Conservation (phyloP, 2,113 vertebrate species). For the Sinocyclocheilus rhinocerous region DNA sequence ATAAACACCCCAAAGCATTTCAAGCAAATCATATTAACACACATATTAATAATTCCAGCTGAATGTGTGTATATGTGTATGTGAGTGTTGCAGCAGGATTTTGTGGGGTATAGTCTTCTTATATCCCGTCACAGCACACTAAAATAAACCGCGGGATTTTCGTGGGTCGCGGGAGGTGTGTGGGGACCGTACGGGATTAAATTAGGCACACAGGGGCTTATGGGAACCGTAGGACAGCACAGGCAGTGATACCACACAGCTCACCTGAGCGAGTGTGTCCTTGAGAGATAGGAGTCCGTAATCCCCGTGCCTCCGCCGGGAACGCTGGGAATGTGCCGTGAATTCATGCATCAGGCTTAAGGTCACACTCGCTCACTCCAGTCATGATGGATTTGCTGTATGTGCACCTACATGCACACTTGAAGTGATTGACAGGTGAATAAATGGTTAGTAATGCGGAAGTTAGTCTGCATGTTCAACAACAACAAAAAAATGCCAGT, state of each 20-base stretch:
- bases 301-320: conserved; percentile 31
- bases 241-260: conserved; percentile 6
- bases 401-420: background rate
- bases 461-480: background rate
- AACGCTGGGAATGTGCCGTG: background rate
- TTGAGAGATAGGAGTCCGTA: conserved; percentile 48
- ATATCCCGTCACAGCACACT: background rate
- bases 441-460: background rate
- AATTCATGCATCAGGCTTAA: conserved; percentile 42
- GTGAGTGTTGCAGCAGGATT: background rate
- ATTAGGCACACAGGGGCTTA: conserved; percentile 16
- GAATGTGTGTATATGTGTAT: background rate
- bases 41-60: conserved; percentile 1
- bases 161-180: background rate
- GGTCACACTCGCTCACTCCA: background rate
- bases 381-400: conserved; percentile 19
- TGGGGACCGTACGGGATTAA: conserved; percentile 18
- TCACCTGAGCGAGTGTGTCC: conserved; percentile 48
- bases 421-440: background rate
- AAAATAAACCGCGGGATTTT: background rate
- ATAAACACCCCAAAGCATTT: background rate
- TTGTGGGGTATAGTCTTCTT: background rate
- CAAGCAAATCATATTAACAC: conserved; percentile 14
- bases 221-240: background rate
- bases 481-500: background rate